Evolutionary conservation across 1,140 invertebrate genomes (phyloP), one percentile per base, ranked within the genome.

Genomic region (Sitophilus oryzae): DNA sequence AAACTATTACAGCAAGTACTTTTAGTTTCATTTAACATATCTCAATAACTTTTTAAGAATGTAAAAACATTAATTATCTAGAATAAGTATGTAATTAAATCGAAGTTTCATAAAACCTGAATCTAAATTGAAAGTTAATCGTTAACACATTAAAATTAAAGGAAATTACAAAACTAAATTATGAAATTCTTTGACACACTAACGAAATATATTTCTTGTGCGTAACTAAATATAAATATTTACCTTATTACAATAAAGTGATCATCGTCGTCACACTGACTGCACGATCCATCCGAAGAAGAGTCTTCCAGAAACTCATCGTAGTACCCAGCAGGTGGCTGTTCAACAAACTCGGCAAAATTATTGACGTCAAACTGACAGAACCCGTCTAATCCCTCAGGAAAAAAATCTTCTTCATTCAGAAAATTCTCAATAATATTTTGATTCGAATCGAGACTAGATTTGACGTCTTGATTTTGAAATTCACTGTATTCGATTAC

Each of bases 351-450:
- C 15, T 43, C 63, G 47, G n/a, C 43, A 49, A 45, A 63, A 23
- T 49, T 46, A 30, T 20, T 56, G 19, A 57, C 63, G 55, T 70
- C 65, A 40, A 70, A 70, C 51, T 70, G 66, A 53, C 64, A 65
- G 37, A 63, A 56, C 34, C 52, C 52, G 37, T 53, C 34, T 16
- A 49, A 54, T 35, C 23, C 56, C 23, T 58, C 52, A 48, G 51
- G 55, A 21, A 53, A 21, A 11, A 50, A 37, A 38, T 52, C 52
- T 8, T 10, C 23, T 34, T 55, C 44, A 16, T 11, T 8, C 16
- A 25, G 8, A 14, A 15, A 21, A n/a, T 52, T 46, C 22, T 56
- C 43, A 9, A 60, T 23, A 16, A 60, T 19, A 36, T 60, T 60
- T 48, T 60, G 54, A 44, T 62, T 62, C 22, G 44, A 59, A 46